A percentile compares a stretch with the other conserved stretches of the same genome.
phyloP scores from a whole-genome alignment of 2,888 invertebrate genomes.

The Ceramica pisi region DNA sequence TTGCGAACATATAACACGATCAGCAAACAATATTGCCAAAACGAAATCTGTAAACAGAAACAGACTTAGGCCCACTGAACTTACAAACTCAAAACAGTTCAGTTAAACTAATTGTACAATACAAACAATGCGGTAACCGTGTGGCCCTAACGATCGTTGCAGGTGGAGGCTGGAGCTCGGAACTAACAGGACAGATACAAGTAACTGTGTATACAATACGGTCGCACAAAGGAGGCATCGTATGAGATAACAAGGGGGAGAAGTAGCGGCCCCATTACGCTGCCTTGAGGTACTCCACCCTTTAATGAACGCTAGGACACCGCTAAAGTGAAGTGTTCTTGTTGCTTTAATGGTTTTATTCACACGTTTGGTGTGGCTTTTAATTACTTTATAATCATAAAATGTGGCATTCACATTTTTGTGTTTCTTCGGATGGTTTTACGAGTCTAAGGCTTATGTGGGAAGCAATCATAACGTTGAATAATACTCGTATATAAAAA shows the following conservation, averaged over 20 bases:
- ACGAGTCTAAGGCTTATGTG: constrained; percentile 15
- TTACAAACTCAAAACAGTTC: constrained; percentile 82
- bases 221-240: constrained; percentile 82
- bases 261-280: constrained; percentile 84
- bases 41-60: constrained; percentile 70
- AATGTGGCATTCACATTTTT: constrained; percentile 47
- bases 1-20: constrained; percentile 13
- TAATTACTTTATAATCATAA: constrained; percentile 63
- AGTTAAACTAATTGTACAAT: constrained; percentile 84
- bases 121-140: constrained; percentile 81
- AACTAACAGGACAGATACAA: constrained; percentile 73
- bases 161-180: constrained; percentile 71
- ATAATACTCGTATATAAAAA: no score
- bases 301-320: constrained; percentile 78
- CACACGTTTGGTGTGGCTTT: constrained; percentile 70
- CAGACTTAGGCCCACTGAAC: constrained; percentile 67
- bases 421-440: constrained; percentile 32
- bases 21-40: constrained; percentile 37
- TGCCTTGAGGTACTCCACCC: constrained; percentile 80
- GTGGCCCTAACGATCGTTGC: constrained; percentile 79
- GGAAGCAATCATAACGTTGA: neutral
- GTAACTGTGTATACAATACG: constrained; percentile 71
- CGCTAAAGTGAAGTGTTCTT: constrained; percentile 76
- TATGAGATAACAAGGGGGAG: constrained; percentile 85
- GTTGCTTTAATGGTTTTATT: constrained; percentile 74